Evolutionary conservation across 2,888 invertebrate genomes (phyloP).

Genomic region (Eledona agricola): DNA sequence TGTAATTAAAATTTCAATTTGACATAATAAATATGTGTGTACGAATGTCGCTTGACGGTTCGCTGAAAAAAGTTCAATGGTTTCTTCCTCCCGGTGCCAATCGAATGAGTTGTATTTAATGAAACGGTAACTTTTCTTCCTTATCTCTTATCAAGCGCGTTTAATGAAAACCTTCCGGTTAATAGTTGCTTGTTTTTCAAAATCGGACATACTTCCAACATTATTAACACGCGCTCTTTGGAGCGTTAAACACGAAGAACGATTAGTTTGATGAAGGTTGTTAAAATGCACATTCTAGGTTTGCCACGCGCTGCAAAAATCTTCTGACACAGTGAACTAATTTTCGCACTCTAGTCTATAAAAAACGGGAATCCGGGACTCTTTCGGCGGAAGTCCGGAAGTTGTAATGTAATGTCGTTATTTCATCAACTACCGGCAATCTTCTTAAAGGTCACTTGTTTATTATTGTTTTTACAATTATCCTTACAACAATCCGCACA

Average conservation of each 20-base stretch:
- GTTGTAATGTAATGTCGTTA: no score
- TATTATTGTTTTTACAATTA: no score
- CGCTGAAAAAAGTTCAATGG: background rate
- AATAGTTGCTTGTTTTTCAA: slow-evolving; percentile 4
- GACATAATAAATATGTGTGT: slow-evolving; percentile 2
- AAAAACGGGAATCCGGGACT: no score
- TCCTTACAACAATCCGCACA: no score
- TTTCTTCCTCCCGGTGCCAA: background rate
- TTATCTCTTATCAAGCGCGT: slow-evolving; percentile 3
- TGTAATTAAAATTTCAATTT: slow-evolving; percentile 13
- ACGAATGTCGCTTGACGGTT: slow-evolving; percentile 1
- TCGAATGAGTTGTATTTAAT: slow-evolving; percentile 5
- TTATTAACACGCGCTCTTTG: slow-evolving; percentile 1
- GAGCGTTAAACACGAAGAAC: slow-evolving; percentile 1
- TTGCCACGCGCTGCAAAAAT: slow-evolving; percentile 20
- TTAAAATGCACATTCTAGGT: slow-evolving; percentile 15
- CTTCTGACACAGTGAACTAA: slow-evolving; percentile 24
- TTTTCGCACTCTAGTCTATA: no score
- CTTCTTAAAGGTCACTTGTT: no score
- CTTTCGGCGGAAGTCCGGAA: no score
- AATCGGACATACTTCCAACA: slow-evolving; percentile 1
- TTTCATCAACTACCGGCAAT: no score
- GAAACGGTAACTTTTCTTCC: slow-evolving; percentile 1
- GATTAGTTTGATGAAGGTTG: slow-evolving; percentile 8
- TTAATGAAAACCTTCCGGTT: slow-evolving; percentile 2